Conservation (phyloP, 2,888 invertebrate genomes). For the Polymixis flavicincta region DNA sequence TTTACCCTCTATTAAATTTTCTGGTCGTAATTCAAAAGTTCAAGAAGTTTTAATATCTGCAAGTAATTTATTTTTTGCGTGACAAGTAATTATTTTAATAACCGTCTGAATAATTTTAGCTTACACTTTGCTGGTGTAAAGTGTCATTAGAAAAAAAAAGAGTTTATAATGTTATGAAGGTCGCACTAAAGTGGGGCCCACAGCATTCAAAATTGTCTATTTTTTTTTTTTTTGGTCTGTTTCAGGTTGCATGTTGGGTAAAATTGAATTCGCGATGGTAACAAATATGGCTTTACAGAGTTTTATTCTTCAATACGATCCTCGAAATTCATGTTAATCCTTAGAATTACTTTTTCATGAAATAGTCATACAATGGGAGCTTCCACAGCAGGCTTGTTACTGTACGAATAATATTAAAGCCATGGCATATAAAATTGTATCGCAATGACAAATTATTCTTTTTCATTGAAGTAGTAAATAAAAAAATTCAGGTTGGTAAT, state of each 20-base stretch:
- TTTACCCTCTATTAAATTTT: neutral
- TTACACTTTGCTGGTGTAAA: neutral
- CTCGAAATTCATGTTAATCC: no score
- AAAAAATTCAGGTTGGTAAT: neutral
- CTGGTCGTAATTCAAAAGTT: neutral
- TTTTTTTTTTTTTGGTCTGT: no score
- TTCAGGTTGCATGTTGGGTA: no score
- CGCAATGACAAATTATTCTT: no score
- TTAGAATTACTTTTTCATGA: no score
- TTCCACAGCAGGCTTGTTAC: no score
- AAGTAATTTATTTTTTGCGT: neutral
- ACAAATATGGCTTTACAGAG: no score
- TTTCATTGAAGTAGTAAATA: neutral
- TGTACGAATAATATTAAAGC: neutral
- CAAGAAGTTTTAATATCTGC: conserved; percentile 8
- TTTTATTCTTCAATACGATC: no score
- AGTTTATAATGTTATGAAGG: no score
- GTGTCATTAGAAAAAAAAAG: neutral
- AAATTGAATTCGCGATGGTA: no score
- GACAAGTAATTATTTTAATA: conserved; percentile 6
- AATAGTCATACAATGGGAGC: no score
- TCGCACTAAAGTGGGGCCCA: neutral
- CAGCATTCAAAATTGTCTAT: no score
- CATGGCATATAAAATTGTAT: neutral
- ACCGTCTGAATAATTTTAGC: neutral